A percentile compares a stretch with the other conserved stretches of the same genome.
These are phyloP conservation scores for Flexamia atlantica DNA, from an alignment of 2,888 invertebrate genomes.

Conservation along the genomic window DNA sequence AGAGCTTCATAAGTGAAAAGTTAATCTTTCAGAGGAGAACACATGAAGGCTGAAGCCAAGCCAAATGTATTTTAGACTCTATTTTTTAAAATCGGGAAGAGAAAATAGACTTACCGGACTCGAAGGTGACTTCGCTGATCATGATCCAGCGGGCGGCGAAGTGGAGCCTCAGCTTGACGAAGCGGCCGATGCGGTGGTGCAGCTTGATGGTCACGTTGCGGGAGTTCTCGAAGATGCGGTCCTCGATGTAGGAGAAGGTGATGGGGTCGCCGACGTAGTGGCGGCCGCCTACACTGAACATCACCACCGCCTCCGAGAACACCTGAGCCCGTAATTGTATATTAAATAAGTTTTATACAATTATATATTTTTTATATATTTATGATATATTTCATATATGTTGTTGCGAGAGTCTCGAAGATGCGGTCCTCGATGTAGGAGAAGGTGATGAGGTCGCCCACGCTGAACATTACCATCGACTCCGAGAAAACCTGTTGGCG, in stretches of 20 bases:
- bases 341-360: no score
- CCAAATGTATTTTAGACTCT: no score
- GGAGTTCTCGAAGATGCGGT: conserved; percentile 87
- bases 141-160: conserved; percentile 93
- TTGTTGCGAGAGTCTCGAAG: conserved; percentile 89
- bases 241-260: conserved; percentile 83
- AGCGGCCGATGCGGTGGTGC: conserved; percentile 88
- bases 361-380: no score
- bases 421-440: conserved; percentile 85
- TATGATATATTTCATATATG: no score
- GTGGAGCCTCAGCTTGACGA: conserved; percentile 85
- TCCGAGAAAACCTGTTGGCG: conserved; percentile 91
- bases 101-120: conserved; percentile 85
- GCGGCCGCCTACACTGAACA: conserved; percentile 89
- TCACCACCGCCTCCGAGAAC: conserved; percentile 87
- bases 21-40: no score
- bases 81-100: no score
- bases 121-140: conserved; percentile 92
- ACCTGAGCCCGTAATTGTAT: no score
- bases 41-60: no score
- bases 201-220: conserved; percentile 89
- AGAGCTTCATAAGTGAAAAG: no score
- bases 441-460: conserved; percentile 86
- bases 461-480: conserved; percentile 87
- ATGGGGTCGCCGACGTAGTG: conserved; percentile 88